These are phyloP conservation scores for Pollenia angustigena DNA, from an alignment of 2,888 invertebrate genomes.

Conservation along the genomic window DNA sequence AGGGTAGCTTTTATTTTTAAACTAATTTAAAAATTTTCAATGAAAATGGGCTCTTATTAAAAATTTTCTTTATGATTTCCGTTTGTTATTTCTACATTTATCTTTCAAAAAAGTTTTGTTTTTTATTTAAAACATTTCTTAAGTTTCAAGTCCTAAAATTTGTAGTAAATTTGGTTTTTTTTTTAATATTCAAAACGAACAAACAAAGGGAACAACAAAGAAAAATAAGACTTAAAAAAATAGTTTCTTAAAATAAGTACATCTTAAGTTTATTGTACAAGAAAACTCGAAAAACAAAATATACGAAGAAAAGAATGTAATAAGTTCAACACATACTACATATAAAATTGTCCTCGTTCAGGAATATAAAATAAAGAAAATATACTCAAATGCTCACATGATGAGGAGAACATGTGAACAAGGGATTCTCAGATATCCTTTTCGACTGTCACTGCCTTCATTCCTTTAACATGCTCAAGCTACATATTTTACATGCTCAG, in stretches of 20 bases:
- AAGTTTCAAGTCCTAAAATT: not conserved
- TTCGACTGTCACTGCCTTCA: not conserved
- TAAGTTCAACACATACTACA: not conserved
- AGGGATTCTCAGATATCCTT: not conserved
- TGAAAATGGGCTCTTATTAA: too few species aligned
- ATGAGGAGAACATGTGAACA: slow-evolving; percentile 1
- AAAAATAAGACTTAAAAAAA: not conserved
- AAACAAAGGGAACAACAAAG: slow-evolving; percentile 1
- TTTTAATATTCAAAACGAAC: slow-evolving; percentile 29
- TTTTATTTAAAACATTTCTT: too few species aligned
- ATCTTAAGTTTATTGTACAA: slow-evolving; percentile 31
- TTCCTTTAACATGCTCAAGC: not conserved
- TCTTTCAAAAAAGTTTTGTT: too few species aligned
- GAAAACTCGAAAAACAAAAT: not conserved
- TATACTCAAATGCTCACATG: slow-evolving; percentile 7
- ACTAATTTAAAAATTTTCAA: too few species aligned
- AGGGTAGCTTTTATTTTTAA: too few species aligned
- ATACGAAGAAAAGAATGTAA: not conserved
- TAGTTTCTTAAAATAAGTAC: slow-evolving; percentile 36
- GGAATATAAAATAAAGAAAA: not conserved
- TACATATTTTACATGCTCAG: not conserved
- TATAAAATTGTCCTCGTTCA: too few species aligned
- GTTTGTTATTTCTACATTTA: too few species aligned
- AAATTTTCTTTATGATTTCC: too few species aligned
- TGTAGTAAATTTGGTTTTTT: slow-evolving; percentile 7